These are phyloP conservation scores for Vicugna pacos DNA, from an alignment of 2,113 vertebrate genomes.

Conservation along the genomic window DNA sequence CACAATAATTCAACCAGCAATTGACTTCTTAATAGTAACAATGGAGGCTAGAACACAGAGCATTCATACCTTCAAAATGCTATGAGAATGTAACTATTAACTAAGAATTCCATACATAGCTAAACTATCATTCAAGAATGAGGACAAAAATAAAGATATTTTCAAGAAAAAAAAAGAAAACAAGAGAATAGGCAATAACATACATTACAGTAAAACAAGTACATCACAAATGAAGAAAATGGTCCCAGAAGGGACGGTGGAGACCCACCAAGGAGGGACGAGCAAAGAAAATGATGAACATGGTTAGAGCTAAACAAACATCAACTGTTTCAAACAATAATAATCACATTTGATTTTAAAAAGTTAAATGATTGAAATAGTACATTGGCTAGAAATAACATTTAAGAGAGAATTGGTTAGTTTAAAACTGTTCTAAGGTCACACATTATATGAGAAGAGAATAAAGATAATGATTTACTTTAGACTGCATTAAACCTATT, in stretches of 20 bases:
- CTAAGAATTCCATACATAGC: background rate
- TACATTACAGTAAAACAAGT: background rate
- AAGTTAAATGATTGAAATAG: background rate
- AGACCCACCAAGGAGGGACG: background rate
- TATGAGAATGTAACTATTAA: background rate
- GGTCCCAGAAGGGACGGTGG: background rate
- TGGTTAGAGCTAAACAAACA: background rate
- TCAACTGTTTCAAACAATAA: background rate
- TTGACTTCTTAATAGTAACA: background rate
- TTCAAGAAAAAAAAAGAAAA: background rate
- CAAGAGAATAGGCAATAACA: background rate
- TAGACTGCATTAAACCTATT: conserved; percentile 10
- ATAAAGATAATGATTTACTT: conserved; percentile 3
- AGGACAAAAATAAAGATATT: background rate
- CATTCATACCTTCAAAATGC: background rate
- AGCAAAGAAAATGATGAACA: background rate
- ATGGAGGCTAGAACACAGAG: background rate
- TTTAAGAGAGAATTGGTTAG: background rate
- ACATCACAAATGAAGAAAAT: background rate
- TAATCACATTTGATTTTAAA: background rate
- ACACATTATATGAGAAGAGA: background rate
- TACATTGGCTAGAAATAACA: background rate
- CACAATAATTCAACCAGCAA: background rate
- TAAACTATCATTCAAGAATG: background rate
- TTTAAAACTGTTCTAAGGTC: background rate